Percentiles rank a stretch among this genome's conserved stretches.
These are phyloP conservation scores for Xenotilapia longispinis DNA, from an alignment of 2,113 vertebrate genomes.

Conservation along the genomic window DNA sequence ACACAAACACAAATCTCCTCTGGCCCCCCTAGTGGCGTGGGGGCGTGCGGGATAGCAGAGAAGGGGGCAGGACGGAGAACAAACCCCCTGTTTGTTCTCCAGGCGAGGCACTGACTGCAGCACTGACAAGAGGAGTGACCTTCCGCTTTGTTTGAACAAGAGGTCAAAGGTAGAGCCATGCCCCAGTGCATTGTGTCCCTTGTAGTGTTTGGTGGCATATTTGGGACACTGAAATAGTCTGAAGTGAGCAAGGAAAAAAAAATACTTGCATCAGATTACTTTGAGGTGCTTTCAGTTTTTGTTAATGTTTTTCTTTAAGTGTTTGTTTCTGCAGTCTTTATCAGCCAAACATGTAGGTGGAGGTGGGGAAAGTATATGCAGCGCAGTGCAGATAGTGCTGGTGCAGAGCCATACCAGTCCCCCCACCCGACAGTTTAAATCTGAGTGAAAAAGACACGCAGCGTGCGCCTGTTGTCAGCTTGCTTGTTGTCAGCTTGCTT, in stretches of 20 bases:
- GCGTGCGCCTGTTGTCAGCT: not conserved
- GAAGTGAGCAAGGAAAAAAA: not conserved
- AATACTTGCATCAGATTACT: not conserved
- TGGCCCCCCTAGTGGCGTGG: conserved; percentile 16
- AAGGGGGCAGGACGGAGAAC: conserved; percentile 48
- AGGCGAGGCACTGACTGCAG: conserved; percentile 39
- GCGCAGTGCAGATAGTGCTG: not conserved
- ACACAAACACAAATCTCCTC: not conserved
- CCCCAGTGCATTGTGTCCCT: conserved; percentile 55
- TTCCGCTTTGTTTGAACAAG: conserved; percentile 64
- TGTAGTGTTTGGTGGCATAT: conserved; percentile 64
- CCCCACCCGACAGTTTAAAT: not conserved
- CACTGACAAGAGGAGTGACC: conserved; percentile 58
- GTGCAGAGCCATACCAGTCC: not conserved
- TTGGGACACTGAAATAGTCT: not conserved
- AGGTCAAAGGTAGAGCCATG: conserved; percentile 61
- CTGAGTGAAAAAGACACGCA: not conserved
- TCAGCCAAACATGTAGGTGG: not conserved
- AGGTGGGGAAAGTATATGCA: not conserved
- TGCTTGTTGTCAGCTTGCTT: not conserved
- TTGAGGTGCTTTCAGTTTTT: not conserved
- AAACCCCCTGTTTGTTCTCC: conserved; percentile 62
- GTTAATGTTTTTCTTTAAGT: not conserved
- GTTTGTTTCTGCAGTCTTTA: not conserved
- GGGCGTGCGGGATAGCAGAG: conserved; percentile 27